Evolutionary conservation across 2,888 invertebrate genomes (phyloP).

Genomic region (Lasius fuliginosus): DNA sequence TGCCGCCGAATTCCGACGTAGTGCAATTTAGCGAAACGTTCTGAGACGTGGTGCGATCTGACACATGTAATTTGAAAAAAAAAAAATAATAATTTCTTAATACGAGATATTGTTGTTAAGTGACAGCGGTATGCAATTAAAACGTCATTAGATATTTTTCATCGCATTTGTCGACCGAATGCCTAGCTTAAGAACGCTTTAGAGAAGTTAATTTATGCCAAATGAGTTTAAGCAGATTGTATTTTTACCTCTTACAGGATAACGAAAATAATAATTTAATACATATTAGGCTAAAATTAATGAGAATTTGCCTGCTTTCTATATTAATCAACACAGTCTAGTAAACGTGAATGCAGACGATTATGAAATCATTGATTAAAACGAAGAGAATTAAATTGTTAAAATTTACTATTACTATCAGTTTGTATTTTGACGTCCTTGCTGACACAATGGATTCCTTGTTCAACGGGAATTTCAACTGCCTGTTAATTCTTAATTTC

Average conservation of each 20-base stretch:
- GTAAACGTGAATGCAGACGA: background rate
- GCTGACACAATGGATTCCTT: too few species aligned
- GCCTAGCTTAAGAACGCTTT: background rate
- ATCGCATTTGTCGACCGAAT: background rate
- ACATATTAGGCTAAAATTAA: background rate
- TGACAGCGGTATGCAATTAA: background rate
- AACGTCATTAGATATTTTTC: background rate
- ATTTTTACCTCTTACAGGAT: background rate
- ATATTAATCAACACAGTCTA: background rate
- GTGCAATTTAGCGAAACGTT: constrained; percentile 26
- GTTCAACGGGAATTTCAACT: too few species aligned
- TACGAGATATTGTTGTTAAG: background rate
- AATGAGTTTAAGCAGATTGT: background rate
- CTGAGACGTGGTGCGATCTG: constrained; percentile 9
- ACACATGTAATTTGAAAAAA: background rate
- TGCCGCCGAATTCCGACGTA: constrained; percentile 31
- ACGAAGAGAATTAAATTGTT: background rate
- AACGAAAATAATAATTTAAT: background rate
- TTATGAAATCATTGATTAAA: constrained; percentile 5
- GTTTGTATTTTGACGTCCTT: too few species aligned
- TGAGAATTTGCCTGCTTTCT: background rate
- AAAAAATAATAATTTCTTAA: constrained; percentile 4
- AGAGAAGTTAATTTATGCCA: background rate
- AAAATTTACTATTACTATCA: too few species aligned
- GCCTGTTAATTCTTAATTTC: too few species aligned